phyloP scores from a whole-genome alignment of 2,797 vertebrate genomes.

The Acomys russatus region DNA sequence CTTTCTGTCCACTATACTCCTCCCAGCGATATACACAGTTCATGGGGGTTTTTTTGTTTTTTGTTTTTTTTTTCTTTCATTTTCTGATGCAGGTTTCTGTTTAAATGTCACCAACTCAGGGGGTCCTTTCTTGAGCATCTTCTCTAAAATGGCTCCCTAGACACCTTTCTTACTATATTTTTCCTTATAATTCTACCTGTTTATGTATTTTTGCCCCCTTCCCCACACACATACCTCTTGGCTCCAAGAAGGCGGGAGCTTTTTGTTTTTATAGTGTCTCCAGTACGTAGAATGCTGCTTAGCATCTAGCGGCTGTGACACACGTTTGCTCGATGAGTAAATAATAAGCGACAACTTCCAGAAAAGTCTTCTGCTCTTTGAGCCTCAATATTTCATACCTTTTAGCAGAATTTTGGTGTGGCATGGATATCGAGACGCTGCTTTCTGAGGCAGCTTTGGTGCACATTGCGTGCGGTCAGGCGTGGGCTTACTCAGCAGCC shows the following conservation, averaged over 20 bases:
- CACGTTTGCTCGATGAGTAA: neutral
- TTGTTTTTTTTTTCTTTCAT: neutral
- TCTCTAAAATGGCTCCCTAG: neutral
- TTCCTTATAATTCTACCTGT: neutral
- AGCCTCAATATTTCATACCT: neutral
- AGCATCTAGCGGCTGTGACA: neutral
- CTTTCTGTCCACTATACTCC: constrained; percentile 21
- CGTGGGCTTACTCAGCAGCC: neutral
- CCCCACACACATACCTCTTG: neutral
- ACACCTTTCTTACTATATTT: constrained; percentile 17
- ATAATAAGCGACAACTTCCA: neutral
- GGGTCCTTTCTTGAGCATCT: neutral
- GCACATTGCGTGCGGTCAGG: neutral
- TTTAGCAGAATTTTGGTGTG: neutral
- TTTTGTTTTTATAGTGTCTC: constrained; percentile 40
- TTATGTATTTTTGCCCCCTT: neutral
- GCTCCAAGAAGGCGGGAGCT: constrained; percentile 7
- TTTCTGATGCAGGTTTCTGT: constrained; percentile 24
- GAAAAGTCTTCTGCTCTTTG: neutral
- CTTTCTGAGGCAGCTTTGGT: neutral
- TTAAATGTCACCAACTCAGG: constrained; percentile 11
- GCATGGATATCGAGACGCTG: constrained; percentile 25
- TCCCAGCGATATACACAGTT: constrained; percentile 21
- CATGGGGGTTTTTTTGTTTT: no score
- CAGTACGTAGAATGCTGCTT: neutral